Percentiles rank a stretch among this genome's conserved stretches.
phyloP scores from a whole-genome alignment of 2,113 vertebrate genomes.

The Oncorhynchus clarkii region DNA sequence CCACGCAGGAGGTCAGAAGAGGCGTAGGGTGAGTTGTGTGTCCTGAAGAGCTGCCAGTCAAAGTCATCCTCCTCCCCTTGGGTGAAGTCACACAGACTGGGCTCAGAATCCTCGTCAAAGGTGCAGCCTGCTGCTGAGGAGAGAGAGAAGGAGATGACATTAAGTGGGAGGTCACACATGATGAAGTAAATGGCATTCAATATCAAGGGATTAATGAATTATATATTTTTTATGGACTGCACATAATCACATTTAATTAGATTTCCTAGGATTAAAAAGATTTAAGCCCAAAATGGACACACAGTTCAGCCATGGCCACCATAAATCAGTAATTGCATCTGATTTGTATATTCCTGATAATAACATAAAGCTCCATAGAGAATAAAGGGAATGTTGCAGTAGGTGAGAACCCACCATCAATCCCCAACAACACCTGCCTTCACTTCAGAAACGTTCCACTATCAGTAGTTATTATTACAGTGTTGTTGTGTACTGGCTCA shows the following conservation, averaged over 20 bases:
- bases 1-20: conserved; percentile 86
- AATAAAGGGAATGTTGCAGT: too few relatives aligned
- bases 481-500: neutral
- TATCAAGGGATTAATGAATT: neutral
- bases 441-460: neutral
- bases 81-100: conserved; percentile 88
- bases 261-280: neutral
- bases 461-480: neutral
- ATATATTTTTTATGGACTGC: neutral
- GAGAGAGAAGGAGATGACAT: neutral
- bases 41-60: conserved; percentile 86
- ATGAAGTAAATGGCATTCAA: neutral
- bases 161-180: neutral
- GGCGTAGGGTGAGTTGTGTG: conserved; percentile 76
- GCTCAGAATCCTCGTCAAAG: conserved; percentile 88
- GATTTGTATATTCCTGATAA: neutral
- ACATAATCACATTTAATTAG: neutral
- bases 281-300: too few relatives aligned
- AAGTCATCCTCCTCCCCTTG: conserved; percentile 93
- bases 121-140: conserved; percentile 83
- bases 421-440: neutral
- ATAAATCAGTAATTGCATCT: too few relatives aligned
- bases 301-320: too few relatives aligned
- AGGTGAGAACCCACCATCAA: neutral
- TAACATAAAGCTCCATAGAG: neutral